Evolutionary conservation across 2,113 vertebrate genomes (phyloP), one percentile per base, ranked within the genome.

Genomic region (Cinclus cinclus): DNA sequence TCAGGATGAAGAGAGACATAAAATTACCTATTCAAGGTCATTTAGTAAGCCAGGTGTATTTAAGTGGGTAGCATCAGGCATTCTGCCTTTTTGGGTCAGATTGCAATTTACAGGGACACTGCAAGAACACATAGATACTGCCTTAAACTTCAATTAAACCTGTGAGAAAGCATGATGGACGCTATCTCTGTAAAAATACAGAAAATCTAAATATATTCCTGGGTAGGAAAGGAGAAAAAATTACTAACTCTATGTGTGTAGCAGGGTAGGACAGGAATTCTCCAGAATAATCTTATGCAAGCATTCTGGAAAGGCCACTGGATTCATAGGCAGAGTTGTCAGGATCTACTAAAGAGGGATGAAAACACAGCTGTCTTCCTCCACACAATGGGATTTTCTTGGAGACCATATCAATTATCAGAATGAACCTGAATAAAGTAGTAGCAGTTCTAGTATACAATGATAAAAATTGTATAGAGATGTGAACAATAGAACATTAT

Each of bases 21-120:
- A 83, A 90, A 88, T 47, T 59, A 92, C 79, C 63, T 65, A 46
- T 62, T 80, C 70, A 92, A 94, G 85, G 90, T 88, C 86, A 77
- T 35, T 80, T 53, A 69, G 70, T 30, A 62, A 95, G 46, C 46
- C 79, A 62, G 39, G 42, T 62, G 35, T 69, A 75, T 84, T 83
- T 84, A 80, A 58, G n/a, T 7, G 46, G 15, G 55, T 49, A 79
- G 49, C 22, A 69, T 23, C 21, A 69, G 25, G 23, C 37, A 76
- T 5, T 11, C 8, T 60, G 67, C 37, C 49, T 76, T 90, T 85
- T 80, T 47, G 47, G 46, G 69, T 56, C 49, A 17, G 53, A 41
- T 71, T 76, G 59, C 75, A 91, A 64, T 50, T 53, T 53, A 79
- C 3, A 71, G n/a, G 2, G 13, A 58, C 53, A 7, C 31, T 13